Base-by-base conservation (phyloP, 2,113 vertebrate genomes). In the Xerus inauris region DNA sequence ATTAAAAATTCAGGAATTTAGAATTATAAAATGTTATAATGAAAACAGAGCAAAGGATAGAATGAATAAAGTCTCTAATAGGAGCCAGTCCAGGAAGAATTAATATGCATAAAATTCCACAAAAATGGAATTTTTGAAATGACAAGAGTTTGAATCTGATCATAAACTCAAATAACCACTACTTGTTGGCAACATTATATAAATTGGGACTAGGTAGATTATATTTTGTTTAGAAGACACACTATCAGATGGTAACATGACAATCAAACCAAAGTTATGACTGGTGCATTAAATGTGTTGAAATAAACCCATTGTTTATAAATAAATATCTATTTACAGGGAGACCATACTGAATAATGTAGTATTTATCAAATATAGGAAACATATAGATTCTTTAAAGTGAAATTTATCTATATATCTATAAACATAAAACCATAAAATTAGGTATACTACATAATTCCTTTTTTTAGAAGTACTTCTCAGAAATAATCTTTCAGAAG, bases 281-380 rank as follows among this genome's bases (percentile, higher is more conserved):
- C 3, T 59, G 22, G 24, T 73, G 7, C 20, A 81, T 92, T 42
- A 47, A 92, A 92, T 40, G 19, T 94, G 16, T 45, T 89, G 17
- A 89, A 76, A 89, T 67, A 85, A 89, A 73, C 19, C 51, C 40
- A 64, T 3, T 75, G 4, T 87, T 92, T 71, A 86, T 71, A 82
- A 73, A 65, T 73, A 71, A 28, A 80, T 30, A 89, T 96, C 77
- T 89, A 45, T 65, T 92, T 59, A 86, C 79, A 85, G 45, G 45
- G 22, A 87, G 67, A 82, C 11, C 86, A n/a, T 76, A 40, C 22
- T 83, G 17, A 59, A 83, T 57, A 89, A 40, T 24, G 13, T 19
- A 92, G 42, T 75, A 57, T 71, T 76, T 92, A 80, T 82, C 79
- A 94, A 89, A 71, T 35, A 16, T 54, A 72, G 91, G 45, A 93